Evolutionary conservation across 2,888 invertebrate species (phyloP).

Genomic region (Chloroclystis v-ata): DNA sequence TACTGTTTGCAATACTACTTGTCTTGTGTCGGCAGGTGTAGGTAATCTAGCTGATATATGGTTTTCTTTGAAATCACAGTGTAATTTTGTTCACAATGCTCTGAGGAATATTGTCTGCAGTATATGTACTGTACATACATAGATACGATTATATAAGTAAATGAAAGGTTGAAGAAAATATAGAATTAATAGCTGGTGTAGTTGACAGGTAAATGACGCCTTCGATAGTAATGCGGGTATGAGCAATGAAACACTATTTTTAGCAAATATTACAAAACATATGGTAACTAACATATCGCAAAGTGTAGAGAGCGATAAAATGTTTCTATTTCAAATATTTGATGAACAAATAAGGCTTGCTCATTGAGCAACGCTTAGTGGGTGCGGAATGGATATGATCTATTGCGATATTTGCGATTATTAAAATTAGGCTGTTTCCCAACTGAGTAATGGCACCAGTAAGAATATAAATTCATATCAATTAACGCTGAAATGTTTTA

Average conservation of each 20-base stretch:
- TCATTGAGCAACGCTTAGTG: slow-evolving; percentile 12
- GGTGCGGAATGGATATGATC: slow-evolving; percentile 7
- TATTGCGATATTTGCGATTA: slow-evolving; percentile 8
- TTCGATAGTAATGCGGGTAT: neutral
- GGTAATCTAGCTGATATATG: slow-evolving; percentile 3
- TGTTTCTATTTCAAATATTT: slow-evolving; percentile 10
- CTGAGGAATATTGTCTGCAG: neutral
- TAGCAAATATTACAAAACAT: neutral
- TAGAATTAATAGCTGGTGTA: neutral
- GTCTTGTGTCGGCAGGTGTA: slow-evolving; percentile 5
- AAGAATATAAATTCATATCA: neutral
- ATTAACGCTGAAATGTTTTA: too few relatives aligned
- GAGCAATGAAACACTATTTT: neutral
- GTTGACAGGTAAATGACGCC: neutral
- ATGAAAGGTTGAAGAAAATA: too few relatives aligned
- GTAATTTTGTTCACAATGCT: neutral
- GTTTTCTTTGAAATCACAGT: neutral
- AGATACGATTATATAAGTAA: too few relatives aligned
- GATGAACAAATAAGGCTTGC: slow-evolving; percentile 4
- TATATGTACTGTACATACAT: neutral
- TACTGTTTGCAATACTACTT: slow-evolving; percentile 39
- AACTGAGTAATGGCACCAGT: neutral
- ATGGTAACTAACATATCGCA: neutral
- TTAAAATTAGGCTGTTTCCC: slow-evolving; percentile 12
- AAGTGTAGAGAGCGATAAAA: neutral